Percentiles rank a stretch among this genome's conserved stretches.
Evolutionary conservation across 2,113 vertebrate species (phyloP).

Genomic region (Apodemus speciosus): DNA sequence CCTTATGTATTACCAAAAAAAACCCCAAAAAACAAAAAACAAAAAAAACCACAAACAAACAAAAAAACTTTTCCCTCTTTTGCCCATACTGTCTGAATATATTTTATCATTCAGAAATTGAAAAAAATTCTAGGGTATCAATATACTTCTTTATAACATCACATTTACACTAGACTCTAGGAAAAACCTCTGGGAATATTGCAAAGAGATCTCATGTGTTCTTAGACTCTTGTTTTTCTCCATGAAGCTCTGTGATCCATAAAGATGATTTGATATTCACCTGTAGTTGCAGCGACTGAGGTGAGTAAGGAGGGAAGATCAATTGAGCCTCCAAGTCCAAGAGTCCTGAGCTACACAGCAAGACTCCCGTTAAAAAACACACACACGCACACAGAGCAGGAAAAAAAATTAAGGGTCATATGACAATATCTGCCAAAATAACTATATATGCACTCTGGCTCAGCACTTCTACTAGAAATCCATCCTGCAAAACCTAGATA

Average conservation of each 20-base stretch:
- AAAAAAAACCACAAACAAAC: no score
- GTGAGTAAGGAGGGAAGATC: not conserved
- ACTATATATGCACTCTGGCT: not conserved
- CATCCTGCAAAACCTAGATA: not conserved
- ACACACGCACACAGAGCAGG: no score
- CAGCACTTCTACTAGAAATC: not conserved
- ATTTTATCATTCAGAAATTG: slow-evolving; percentile 34
- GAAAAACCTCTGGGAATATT: not conserved
- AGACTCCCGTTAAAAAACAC: not conserved
- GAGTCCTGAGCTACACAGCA: not conserved
- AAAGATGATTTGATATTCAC: slow-evolving; percentile 4
- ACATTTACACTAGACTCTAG: not conserved
- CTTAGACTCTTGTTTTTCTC: not conserved
- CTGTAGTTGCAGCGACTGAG: not conserved
- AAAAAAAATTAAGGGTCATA: not conserved
- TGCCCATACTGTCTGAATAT: not conserved
- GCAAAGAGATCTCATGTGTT: not conserved
- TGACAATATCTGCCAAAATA: slow-evolving; percentile 9
- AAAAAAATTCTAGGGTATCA: slow-evolving; percentile 15
- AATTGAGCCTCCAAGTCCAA: not conserved
- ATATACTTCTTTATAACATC: slow-evolving; percentile 29
- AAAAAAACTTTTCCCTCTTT: not conserved
- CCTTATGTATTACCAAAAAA: not conserved
- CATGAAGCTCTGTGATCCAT: slow-evolving; percentile 18
- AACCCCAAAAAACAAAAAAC: no score